These are phyloP conservation scores for Novumbra hubbsi DNA, from an alignment of 2,797 vertebrate species.

Conservation along the genomic window DNA sequence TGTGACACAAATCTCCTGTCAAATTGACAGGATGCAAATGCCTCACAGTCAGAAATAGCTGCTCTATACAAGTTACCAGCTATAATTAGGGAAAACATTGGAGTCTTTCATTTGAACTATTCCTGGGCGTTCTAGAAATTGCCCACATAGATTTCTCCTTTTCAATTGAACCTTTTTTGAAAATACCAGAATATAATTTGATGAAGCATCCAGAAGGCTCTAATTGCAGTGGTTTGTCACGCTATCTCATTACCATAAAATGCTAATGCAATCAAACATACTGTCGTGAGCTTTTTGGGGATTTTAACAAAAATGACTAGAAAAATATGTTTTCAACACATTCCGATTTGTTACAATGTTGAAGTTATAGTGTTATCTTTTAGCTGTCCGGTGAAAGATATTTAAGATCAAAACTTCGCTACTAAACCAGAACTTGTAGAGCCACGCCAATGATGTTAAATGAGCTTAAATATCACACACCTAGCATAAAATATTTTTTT, in stretches of 20 bases:
- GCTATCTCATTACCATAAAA: background rate
- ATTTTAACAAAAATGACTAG: too few species aligned
- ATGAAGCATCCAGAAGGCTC: background rate
- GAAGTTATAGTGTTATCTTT: too few species aligned
- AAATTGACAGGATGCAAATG: background rate
- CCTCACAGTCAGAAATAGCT: slow-evolving; percentile 1
- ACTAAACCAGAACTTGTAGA: too few species aligned
- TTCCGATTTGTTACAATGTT: too few species aligned
- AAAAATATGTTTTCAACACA: too few species aligned
- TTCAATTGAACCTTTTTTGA: background rate
- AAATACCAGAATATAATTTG: background rate
- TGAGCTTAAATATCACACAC: too few species aligned
- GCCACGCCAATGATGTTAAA: too few species aligned
- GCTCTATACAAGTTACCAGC: background rate
- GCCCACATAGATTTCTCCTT: background rate
- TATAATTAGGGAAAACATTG: background rate
- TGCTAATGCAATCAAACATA: too few species aligned
- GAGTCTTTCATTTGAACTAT: background rate
- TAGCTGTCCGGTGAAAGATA: too few species aligned
- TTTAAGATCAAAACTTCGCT: too few species aligned
- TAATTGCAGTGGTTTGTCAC: background rate
- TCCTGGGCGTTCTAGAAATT: background rate
- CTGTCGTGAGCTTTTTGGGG: too few species aligned
- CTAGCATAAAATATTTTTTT: too few species aligned
- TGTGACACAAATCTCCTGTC: background rate